Evolutionary conservation across 2,888 invertebrate species (phyloP), one percentile per base, ranked within the genome.

Genomic region (Hofmannophila pseudospretella): DNA sequence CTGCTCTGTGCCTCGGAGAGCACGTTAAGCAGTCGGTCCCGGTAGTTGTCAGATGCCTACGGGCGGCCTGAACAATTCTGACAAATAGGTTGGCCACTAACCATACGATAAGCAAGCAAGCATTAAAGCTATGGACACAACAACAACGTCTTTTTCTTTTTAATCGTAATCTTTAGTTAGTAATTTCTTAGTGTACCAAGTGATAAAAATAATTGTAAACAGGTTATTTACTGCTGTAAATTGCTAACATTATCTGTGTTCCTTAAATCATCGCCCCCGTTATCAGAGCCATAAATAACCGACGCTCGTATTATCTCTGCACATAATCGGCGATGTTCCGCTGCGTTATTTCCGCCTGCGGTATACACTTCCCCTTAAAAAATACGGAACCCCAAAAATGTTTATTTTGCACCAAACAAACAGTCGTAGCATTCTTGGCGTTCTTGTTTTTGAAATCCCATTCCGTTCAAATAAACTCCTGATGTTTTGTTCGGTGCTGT

Each of bases 191-290:
- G 16, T 16, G 5, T 16, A 23, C 23, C 1, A n/a, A 23, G n/a
- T 23, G 49, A 51, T 54, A 62, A 66, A 60, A 58, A 57, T 60
- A 62, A 71, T 67, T 60, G 65, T 63, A 67, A 67, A 68, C 70
- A 69, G 65, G 65, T 72, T 74, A 73, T 76, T 77, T 74, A 69
- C 51, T 53, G 63, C 60, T 67, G 68, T 71, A 71, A 75, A 76
- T 73, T 62, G 67, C 58, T 53, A 59, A 61, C 62, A 68, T 76
- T 77, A 84, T 81, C 77, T 71, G 47, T 44, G 58, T 67, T 74
- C 66, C 75, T 78, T 81, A 80, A 81, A 84, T 84, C 81, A 84
- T 84, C 74, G 76, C 63, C 51, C 58, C 50, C 55, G 68, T 72
- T 84, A 82, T 81, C 81, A 57, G 51, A 42, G 52, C 62, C 54